Conservation (phyloP, 2,888 invertebrate species). For the Gortyna flavago region DNA sequence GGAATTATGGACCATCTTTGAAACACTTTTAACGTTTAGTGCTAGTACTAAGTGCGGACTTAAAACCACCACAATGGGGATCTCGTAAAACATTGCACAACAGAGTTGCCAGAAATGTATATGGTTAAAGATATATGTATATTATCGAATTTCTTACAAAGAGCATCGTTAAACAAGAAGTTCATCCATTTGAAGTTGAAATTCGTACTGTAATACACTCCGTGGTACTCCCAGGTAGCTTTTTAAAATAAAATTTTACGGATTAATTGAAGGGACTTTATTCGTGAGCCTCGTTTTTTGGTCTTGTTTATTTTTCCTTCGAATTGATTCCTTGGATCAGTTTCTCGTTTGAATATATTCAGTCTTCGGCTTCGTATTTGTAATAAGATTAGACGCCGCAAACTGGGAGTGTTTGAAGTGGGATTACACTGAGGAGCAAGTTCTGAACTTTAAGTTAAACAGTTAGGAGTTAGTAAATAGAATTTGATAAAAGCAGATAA, state of each 20-base stretch:
- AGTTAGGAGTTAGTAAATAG: slow-evolving; percentile 27
- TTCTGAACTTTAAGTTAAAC: slow-evolving; percentile 32
- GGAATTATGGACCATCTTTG: slow-evolving; percentile 24
- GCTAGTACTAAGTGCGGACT: slow-evolving; percentile 28
- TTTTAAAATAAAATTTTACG: slow-evolving; percentile 53
- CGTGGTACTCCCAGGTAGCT: slow-evolving; percentile 40
- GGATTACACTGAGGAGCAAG: slow-evolving; percentile 40
- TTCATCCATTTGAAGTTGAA: slow-evolving; percentile 68
- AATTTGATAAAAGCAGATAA: slow-evolving; percentile 29
- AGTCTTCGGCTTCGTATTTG: slow-evolving; percentile 23
- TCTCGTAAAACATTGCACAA: slow-evolving; percentile 38
- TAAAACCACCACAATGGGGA: slow-evolving; percentile 33
- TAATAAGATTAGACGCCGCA: slow-evolving; percentile 46
- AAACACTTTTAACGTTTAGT: slow-evolving; percentile 42
- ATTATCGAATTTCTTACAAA: slow-evolving; percentile 33
- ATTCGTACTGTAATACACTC: slow-evolving; percentile 65
- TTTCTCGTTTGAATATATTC: slow-evolving; percentile 51
- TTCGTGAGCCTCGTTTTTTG: slow-evolving; percentile 31
- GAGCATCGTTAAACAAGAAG: slow-evolving; percentile 64
- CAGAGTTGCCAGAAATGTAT: slow-evolving; percentile 12
- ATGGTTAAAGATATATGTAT: slow-evolving; percentile 8
- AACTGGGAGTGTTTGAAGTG: slow-evolving; percentile 46
- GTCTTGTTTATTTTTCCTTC: slow-evolving; percentile 55
- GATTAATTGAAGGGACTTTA: slow-evolving; percentile 60
- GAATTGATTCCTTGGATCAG: slow-evolving; percentile 43